These are phyloP conservation scores for Agonopterix alstromeriana DNA, from an alignment of 2,888 invertebrate genomes.

Conservation along the genomic window DNA sequence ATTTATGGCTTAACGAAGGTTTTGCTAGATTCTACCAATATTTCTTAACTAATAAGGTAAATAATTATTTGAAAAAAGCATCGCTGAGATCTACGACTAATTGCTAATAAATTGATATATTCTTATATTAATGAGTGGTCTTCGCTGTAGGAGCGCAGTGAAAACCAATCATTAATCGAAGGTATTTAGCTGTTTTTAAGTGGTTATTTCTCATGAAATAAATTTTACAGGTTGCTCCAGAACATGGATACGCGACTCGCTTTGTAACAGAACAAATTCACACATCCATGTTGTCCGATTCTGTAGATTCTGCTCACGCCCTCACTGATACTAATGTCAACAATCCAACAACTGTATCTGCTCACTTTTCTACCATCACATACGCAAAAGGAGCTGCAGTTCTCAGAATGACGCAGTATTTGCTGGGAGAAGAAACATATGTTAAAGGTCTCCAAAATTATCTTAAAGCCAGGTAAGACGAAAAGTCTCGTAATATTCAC, in stretches of 20 bases:
- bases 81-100: too few species aligned
- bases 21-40: constrained; percentile 86
- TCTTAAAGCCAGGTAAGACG: constrained; percentile 58
- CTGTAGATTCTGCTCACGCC: constrained; percentile 72
- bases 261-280: constrained; percentile 85
- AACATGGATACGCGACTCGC: constrained; percentile 48
- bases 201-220: neutral
- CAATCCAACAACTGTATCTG: constrained; percentile 74
- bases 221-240: constrained; percentile 39
- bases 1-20: constrained; percentile 82
- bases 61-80: neutral
- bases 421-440: constrained; percentile 74
- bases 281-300: constrained; percentile 76
- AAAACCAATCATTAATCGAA: too few species aligned
- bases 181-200: neutral
- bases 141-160: too few species aligned
- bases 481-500: too few species aligned
- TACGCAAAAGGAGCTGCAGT: constrained; percentile 81
- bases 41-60: constrained; percentile 71
- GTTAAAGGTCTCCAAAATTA: constrained; percentile 72
- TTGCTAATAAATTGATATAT: too few species aligned
- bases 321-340: constrained; percentile 73
- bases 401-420: constrained; percentile 81
- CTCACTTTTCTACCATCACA: constrained; percentile 81
- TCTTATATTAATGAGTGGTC: too few species aligned